These are phyloP conservation scores for Ypsolopha scabrella DNA, from an alignment of 2,888 invertebrate genomes.

Conservation along the genomic window DNA sequence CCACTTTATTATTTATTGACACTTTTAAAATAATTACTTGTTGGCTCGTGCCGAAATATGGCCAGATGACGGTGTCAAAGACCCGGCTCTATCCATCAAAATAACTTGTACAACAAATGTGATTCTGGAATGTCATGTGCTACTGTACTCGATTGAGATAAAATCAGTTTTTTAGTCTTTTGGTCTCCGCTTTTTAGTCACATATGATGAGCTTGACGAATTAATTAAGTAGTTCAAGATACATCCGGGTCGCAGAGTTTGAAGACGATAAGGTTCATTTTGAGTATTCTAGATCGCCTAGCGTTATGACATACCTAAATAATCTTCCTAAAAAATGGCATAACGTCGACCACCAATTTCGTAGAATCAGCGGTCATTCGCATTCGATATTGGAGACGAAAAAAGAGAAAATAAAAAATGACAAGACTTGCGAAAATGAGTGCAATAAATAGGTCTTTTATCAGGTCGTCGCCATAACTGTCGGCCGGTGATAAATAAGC, in stretches of 20 bases:
- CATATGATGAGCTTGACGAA: no score
- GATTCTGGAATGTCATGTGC: conserved; percentile 1
- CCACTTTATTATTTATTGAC: conserved; percentile 70
- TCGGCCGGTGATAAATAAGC: conserved; percentile 32
- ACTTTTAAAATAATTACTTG: conserved; percentile 64
- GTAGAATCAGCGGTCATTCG: background rate
- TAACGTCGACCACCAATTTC: background rate
- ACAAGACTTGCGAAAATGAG: conserved; percentile 2
- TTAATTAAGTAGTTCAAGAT: no score
- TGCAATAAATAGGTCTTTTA: background rate
- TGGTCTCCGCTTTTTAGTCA: no score
- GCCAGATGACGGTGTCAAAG: conserved; percentile 27
- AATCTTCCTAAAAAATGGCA: no score
- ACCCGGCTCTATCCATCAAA: conserved; percentile 18
- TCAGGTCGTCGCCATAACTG: conserved; percentile 24
- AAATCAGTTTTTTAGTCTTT: no score
- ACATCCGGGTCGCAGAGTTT: no score
- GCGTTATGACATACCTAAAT: no score
- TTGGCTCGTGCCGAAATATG: conserved; percentile 59
- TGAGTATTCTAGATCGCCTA: no score
- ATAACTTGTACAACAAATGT: background rate
- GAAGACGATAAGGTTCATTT: no score
- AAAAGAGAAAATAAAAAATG: background rate
- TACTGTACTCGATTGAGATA: background rate
- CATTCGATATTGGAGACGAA: background rate